Evolutionary conservation across 2,888 invertebrate genomes (phyloP), one percentile per base, ranked within the genome.

Genomic region (Graphium colonna): DNA sequence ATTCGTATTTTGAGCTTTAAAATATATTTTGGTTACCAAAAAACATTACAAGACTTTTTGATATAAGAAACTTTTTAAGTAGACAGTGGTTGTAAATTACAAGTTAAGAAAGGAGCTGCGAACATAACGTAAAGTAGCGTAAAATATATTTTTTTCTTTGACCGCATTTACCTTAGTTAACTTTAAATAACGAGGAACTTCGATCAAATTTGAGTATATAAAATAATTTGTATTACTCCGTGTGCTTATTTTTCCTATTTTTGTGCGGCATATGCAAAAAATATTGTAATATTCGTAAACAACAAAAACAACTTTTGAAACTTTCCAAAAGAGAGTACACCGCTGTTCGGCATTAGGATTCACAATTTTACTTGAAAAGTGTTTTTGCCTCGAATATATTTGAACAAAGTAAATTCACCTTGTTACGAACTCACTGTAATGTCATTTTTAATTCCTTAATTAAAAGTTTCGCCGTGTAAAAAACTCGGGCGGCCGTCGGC

Each of bases 381-480:
- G 68, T 66, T 72, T 70, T 75, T 71, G 71, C 69, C 61, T 60
- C 58, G 57, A 69, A 72, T 67, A 73, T 68, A 63, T 48, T 60
- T 62, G 67, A 77, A 85, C 79, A 83, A 84, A 71, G 71, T 60
- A 77, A 82, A 81, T 77, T 80, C 79, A 78, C 78, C 77, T 77
- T 82, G 79, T 80, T 78, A 69, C 78, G 65, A 83, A 77, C 84
- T 82, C 77, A 69, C 73, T 83, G 73, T 84, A 83, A 86, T 88
- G 85, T 84, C 87, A 87, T 85, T 86, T 88, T 87, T 87, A 85
- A 87, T 85, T 83, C 87, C 82, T 85, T 89, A 87, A 87, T 88
- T 89, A 88, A 89, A 88, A 88, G 82, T 88, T 88, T 77, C 66
- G 59, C 75, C 63, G 69, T 73, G 75, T 75, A 82, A 82, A 80